phyloP scores from a whole-genome alignment of 2,888 invertebrate genomes.

The Colostygia pectinataria region DNA sequence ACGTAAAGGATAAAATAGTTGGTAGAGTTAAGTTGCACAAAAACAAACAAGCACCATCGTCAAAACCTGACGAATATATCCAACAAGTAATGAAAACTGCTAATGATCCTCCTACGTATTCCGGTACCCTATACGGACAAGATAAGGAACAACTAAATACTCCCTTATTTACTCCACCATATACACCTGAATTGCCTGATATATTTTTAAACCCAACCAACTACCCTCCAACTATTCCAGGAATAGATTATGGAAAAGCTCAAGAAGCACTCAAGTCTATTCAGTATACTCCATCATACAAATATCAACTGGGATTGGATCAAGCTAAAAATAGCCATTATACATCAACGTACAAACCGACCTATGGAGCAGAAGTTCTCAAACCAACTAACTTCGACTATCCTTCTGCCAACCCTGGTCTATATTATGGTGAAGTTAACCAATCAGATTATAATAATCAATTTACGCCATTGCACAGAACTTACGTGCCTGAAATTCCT shows the following conservation, averaged over 20 bases:
- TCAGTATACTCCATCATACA: neutral
- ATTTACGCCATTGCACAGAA: neutral
- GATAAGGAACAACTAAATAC: neutral
- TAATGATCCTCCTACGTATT: neutral
- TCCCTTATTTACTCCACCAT: neutral
- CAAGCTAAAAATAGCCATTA: neutral
- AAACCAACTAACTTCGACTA: neutral
- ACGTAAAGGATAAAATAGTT: neutral
- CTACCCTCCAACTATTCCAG: neutral
- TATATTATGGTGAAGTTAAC: neutral
- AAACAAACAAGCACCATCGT: neutral
- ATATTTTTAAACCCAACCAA: neutral
- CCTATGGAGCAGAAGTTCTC: neutral
- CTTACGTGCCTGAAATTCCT: neutral
- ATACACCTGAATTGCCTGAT: neutral
- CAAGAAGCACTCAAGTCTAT: neutral
- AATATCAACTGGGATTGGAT: neutral
- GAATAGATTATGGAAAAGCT: neutral
- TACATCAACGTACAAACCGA: constrained; percentile 3
- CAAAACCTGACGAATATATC: neutral
- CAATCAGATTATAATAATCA: neutral
- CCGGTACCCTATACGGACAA: neutral
- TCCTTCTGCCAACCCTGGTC: neutral
- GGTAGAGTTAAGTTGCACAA: neutral
- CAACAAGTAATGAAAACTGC: neutral